These are phyloP conservation scores for Schrankia costaestrigalis DNA, from an alignment of 2,888 invertebrate genomes.

Conservation along the genomic window DNA sequence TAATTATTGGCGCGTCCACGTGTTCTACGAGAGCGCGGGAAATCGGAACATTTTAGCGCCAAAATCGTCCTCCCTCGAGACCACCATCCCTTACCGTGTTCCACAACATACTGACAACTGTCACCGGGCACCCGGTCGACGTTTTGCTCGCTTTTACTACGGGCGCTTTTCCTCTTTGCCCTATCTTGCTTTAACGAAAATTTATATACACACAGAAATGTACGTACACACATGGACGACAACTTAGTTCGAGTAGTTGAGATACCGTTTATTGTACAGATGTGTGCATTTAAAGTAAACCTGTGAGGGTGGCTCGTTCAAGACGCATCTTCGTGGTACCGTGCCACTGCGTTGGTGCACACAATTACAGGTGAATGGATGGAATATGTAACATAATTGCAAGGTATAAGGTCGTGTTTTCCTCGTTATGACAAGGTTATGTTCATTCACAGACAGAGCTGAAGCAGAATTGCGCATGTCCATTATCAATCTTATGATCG, in stretches of 20 bases:
- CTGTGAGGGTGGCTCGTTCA: slow-evolving; percentile 42
- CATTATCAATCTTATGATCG: slow-evolving; percentile 57
- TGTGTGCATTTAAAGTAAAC: slow-evolving; percentile 39
- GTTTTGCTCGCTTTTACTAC: slow-evolving; percentile 66
- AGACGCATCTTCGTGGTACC: slow-evolving; percentile 56
- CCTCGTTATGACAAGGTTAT: slow-evolving; percentile 31
- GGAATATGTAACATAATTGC: slow-evolving; percentile 42
- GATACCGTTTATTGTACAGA: slow-evolving; percentile 22
- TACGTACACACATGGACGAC: slow-evolving; percentile 60
- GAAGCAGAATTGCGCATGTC: slow-evolving; percentile 67
- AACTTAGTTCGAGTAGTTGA: slow-evolving; percentile 45
- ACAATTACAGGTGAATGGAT: slow-evolving; percentile 37
- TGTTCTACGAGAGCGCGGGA: slow-evolving; percentile 59
- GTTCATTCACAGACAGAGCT: slow-evolving; percentile 49
- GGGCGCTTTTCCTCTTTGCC: slow-evolving; percentile 68
- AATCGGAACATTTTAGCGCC: slow-evolving; percentile 60
- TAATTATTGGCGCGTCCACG: slow-evolving; percentile 48
- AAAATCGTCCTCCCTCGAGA: slow-evolving; percentile 52
- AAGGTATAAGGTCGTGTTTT: slow-evolving; percentile 45
- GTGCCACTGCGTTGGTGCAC: slow-evolving; percentile 59
- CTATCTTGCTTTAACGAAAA: slow-evolving; percentile 71
- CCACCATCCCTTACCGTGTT: slow-evolving; percentile 63
- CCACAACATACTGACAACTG: slow-evolving; percentile 69
- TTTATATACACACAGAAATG: slow-evolving; percentile 58
- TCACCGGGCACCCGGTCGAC: slow-evolving; percentile 56